Percentiles rank a stretch among this genome's conserved stretches.
Conservation (phyloP, 2,113 vertebrate genomes). For the Albula glossodonta region DNA sequence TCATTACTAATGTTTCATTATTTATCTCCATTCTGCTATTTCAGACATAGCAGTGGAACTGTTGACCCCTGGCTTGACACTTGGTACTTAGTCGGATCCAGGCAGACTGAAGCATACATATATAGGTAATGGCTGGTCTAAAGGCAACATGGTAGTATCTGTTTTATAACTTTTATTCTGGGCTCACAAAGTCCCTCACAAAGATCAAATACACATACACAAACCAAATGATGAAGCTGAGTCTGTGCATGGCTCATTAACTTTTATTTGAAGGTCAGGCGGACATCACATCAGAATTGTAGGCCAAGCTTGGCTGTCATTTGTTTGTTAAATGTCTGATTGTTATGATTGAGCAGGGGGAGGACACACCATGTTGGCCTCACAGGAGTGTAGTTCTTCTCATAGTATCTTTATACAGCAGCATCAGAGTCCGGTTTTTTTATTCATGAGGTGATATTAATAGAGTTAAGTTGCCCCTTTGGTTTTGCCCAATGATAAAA, state of each 20-base stretch:
- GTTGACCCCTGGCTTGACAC: too few species aligned
- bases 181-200: not conserved
- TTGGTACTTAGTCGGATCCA: too few species aligned
- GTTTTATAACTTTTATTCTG: not conserved
- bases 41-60: too few species aligned
- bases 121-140: not conserved
- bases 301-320: too few species aligned
- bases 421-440: not conserved
- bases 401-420: not conserved
- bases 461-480: not conserved
- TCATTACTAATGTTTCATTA: not conserved
- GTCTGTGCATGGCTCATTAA: too few species aligned
- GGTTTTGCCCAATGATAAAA: not conserved
- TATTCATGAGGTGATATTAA: not conserved
- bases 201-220: not conserved
- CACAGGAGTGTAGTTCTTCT: not conserved
- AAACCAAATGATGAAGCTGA: too few species aligned
- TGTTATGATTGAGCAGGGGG: too few species aligned
- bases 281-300: too few species aligned
- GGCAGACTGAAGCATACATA: too few species aligned
- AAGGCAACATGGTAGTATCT: too few species aligned
- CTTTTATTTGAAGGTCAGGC: too few species aligned
- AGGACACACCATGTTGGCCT: slow-evolving; percentile 16
- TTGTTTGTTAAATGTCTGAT: too few species aligned
- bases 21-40: not conserved